These are phyloP conservation scores for Tupaia chinensis DNA, from an alignment of 2,113 vertebrate genomes.

Conservation along the genomic window DNA sequence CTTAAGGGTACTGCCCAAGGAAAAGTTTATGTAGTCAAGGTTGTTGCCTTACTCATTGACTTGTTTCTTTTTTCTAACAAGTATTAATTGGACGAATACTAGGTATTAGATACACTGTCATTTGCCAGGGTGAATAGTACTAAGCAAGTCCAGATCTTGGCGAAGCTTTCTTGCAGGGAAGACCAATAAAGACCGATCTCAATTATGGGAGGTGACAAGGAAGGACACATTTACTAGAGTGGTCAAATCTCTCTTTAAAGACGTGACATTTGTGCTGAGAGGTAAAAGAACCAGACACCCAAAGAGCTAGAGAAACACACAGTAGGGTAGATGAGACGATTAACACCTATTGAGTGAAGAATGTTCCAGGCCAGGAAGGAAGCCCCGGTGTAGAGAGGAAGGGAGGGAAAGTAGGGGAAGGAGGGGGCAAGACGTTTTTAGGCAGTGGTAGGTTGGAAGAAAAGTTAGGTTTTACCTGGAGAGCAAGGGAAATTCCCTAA, in stretches of 20 bases:
- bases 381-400: not conserved
- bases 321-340: not conserved
- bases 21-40: not conserved
- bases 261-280: not conserved
- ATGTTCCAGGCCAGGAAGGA: not conserved
- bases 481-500: not conserved
- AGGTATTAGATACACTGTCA: not conserved
- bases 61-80: slow-evolving; percentile 25
- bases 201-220: not conserved
- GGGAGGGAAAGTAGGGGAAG: not conserved
- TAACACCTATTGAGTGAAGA: not conserved
- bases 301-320: not conserved
- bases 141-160: not conserved
- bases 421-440: not conserved
- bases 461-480: not conserved
- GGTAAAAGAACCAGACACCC: not conserved
- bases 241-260: not conserved
- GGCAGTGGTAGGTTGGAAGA: not conserved
- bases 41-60: not conserved
- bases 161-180: not conserved
- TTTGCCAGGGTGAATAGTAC: not conserved
- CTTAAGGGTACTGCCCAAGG: not conserved
- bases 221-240: not conserved
- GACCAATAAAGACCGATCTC: not conserved
- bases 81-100: not conserved